Conservation (phyloP, 1,140 invertebrate species). For the Eubasilissa regina region DNA sequence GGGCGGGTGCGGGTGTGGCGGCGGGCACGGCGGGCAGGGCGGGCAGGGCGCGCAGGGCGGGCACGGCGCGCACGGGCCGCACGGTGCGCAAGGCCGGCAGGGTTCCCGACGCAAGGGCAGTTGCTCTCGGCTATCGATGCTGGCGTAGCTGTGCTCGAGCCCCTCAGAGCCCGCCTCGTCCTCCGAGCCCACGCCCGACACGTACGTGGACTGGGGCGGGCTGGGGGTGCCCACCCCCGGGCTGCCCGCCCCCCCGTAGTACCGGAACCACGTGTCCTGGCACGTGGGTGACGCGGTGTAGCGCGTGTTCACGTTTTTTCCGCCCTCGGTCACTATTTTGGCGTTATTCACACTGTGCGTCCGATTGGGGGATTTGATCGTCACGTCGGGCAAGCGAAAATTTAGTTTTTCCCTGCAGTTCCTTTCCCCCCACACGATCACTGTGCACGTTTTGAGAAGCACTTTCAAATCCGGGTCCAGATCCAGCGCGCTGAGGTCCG, state of each 20-base stretch:
- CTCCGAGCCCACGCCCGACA: conserved; percentile 70
- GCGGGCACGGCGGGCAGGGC: conserved; percentile 63
- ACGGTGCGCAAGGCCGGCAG: conserved; percentile 58
- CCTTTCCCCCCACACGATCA: conserved; percentile 88
- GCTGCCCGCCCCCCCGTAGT: conserved; percentile 62
- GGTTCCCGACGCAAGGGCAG: conserved; percentile 64
- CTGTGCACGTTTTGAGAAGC: conserved; percentile 87
- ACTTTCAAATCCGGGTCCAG: conserved; percentile 87
- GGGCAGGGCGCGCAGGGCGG: conserved; percentile 64
- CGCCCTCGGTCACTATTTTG: conserved; percentile 68
- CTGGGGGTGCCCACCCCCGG: conserved; percentile 71
- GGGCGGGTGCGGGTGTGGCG: conserved; percentile 67
- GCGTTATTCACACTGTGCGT: conserved; percentile 62
- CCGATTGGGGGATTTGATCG: conserved; percentile 70
- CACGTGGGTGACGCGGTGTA: conserved; percentile 70
- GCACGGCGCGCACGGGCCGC: conserved; percentile 62
- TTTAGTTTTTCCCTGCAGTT: conserved; percentile 92
- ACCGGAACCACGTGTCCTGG: conserved; percentile 72
- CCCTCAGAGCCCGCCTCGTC: conserved; percentile 71
- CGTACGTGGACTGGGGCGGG: conserved; percentile 71
- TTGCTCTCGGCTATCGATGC: conserved; percentile 71
- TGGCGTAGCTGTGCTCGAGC: conserved; percentile 71
- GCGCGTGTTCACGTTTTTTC: conserved; percentile 69
- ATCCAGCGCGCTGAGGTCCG: conserved; percentile 76
- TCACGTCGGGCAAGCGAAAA: conserved; percentile 88